Base-by-base conservation (phyloP, 2,113 vertebrate species). In the Forbesichthys agassizii region DNA sequence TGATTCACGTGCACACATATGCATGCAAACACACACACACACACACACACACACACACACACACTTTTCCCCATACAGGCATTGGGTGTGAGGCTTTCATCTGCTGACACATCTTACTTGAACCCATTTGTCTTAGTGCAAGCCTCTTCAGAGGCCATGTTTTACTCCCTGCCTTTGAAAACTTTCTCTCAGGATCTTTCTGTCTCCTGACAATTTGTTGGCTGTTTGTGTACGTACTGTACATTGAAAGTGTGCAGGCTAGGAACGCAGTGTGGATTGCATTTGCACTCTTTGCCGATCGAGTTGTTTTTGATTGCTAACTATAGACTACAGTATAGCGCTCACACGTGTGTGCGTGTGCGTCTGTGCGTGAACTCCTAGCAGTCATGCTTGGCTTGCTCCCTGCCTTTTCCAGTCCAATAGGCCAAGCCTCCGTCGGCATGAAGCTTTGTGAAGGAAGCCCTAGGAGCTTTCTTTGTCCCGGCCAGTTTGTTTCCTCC, bases 381-480 rank as follows among this genome's bases (percentile, higher is more conserved):
- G 79, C 78, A 48, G 86, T 81, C 81, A 82, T 79, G 84, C 84
- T 88, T 77, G 75, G 75, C 73, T 89, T 80, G 77, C 68, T 74
- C 70, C 72, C 68, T 81, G 81, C 78, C 73, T 88, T 86, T 91
- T 86, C 80, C 78, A 78, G 78, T 81, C 82, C 84, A 88, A 74
- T 82, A 80, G 79, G 60, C 76, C 82, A 80, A 11, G 80, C 72
- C 54, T 79, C 55, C 73, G 70, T 75, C 20, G 5, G 61, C 66
- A 14, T 56, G 66, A 80, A 65, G 68, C 70, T 70, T 75, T 57
- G 76, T 77, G 75, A 83, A 70, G 73, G 77, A 81, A 81, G 81
- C 80, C 77, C 61, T 76, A 80, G 76, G 79, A 86, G 54, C 86
- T 85, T 75, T 81, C 64, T 77, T 51, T 86, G 82, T 86, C 78